Conservation (phyloP, 2,113 vertebrate genomes). For the Galemys pyrenaicus region DNA sequence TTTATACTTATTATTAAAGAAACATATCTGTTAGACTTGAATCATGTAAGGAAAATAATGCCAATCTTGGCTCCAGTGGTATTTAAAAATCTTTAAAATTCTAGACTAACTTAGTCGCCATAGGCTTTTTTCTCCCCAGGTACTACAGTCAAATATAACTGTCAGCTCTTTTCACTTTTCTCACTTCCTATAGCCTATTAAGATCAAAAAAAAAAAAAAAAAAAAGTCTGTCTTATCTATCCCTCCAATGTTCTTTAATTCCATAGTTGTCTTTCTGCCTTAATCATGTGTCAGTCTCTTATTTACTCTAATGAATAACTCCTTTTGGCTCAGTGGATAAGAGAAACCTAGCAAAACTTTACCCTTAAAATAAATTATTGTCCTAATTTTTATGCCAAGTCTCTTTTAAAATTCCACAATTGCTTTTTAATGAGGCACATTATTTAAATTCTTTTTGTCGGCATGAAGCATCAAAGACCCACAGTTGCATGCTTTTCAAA, state of each 20-base stretch:
- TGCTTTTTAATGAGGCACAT: not conserved
- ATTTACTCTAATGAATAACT: not conserved
- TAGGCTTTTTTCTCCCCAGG: not conserved
- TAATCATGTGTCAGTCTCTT: not conserved
- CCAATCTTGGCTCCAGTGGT: not conserved
- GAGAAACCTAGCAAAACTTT: not conserved
- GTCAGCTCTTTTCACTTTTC: not conserved
- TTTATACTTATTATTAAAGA: constrained; percentile 62
- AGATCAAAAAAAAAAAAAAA: not conserved
- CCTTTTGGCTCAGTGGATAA: not conserved
- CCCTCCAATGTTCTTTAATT: not conserved
- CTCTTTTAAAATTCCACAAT: constrained; percentile 14
- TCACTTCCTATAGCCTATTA: not conserved
- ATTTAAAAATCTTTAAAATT: constrained; percentile 5
- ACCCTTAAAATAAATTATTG: not conserved
- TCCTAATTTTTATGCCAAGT: not conserved
- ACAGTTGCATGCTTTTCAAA: not conserved
- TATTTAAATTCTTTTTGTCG: not conserved
- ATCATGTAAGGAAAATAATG: constrained; percentile 39
- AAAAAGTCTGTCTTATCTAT: not conserved
- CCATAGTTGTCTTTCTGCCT: not conserved
- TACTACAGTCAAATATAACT: not conserved
- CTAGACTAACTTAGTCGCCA: not conserved
- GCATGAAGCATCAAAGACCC: not conserved
- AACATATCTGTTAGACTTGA: constrained; percentile 16